These are phyloP conservation scores for Labeo catla DNA, from an alignment of 2,113 vertebrate species.

Conservation along the genomic window DNA sequence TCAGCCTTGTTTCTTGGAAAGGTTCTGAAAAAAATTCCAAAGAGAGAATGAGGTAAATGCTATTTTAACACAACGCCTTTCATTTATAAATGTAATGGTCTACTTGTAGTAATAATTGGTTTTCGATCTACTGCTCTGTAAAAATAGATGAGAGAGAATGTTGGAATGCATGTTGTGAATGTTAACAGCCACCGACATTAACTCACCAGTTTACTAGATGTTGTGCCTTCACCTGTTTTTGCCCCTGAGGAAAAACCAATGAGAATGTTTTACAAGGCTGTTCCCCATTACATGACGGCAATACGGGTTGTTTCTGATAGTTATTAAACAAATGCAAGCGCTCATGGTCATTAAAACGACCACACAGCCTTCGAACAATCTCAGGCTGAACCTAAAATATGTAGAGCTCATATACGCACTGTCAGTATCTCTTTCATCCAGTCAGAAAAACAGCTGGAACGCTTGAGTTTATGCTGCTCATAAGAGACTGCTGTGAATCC, in stretches of 20 bases:
- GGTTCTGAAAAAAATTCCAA: slow-evolving; percentile 72
- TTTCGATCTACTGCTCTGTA: neutral
- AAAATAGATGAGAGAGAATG: neutral
- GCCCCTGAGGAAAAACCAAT: slow-evolving; percentile 68
- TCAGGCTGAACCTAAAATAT: neutral
- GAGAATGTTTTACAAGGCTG: slow-evolving; percentile 32
- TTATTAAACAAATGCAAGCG: slow-evolving; percentile 16
- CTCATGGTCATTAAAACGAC: slow-evolving; percentile 17
- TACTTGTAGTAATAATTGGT: neutral
- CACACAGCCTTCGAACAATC: slow-evolving; percentile 35
- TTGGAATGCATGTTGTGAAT: slow-evolving; percentile 15
- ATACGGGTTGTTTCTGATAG: slow-evolving; percentile 29
- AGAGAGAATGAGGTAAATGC: neutral
- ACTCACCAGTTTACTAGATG: slow-evolving; percentile 88
- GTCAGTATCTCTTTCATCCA: neutral
- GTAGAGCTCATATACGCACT: neutral
- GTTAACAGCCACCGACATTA: slow-evolving; percentile 37
- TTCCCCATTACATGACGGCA: slow-evolving; percentile 18
- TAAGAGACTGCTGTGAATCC: neutral
- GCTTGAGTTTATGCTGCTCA: neutral
- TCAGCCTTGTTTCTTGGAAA: slow-evolving; percentile 91
- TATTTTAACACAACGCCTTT: neutral
- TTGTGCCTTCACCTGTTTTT: slow-evolving; percentile 81
- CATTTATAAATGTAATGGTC: neutral
- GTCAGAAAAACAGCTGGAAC: neutral